Percentiles rank a stretch among this genome's conserved stretches.
phyloP scores from a whole-genome alignment of 2,888 invertebrate genomes.

The Melolontha melolontha region DNA sequence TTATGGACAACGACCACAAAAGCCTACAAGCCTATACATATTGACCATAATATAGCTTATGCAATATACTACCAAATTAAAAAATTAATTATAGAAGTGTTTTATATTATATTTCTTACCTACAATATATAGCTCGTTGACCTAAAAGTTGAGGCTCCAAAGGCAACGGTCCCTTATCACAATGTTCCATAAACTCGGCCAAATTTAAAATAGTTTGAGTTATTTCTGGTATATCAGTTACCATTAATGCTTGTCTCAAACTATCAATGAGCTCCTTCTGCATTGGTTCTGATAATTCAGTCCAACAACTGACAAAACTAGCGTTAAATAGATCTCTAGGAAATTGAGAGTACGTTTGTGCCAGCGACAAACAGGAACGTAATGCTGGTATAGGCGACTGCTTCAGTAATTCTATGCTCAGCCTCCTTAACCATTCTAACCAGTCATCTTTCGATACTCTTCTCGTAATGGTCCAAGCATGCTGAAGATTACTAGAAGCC shows the following conservation, averaged over 20 bases:
- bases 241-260: constrained; percentile 88
- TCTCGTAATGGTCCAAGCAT: constrained; percentile 92
- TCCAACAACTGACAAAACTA: constrained; percentile 99
- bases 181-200: constrained; percentile 99
- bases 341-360: constrained; percentile 95
- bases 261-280: constrained; percentile 89
- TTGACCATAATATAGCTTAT: too few relatives aligned
- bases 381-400: constrained; percentile 96
- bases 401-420: constrained; percentile 93
- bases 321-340: constrained; percentile 97
- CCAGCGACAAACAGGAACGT: constrained; percentile 89
- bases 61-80: too few relatives aligned
- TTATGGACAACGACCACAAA: too few relatives aligned
- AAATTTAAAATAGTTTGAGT: constrained; percentile 96
- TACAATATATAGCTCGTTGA: constrained; percentile 93
- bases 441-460: constrained; percentile 98
- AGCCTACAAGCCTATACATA: too few relatives aligned
- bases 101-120: constrained; percentile 65
- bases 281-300: constrained; percentile 85
- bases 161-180: constrained; percentile 94
- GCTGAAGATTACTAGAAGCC: constrained; percentile 84
- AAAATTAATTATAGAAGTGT: too few relatives aligned
- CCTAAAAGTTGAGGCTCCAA: constrained; percentile 89
- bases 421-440: constrained; percentile 94
- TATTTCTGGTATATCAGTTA: constrained; percentile 94